Percentiles rank a stretch among this genome's conserved stretches.
Evolutionary conservation across 2,113 vertebrate genomes (phyloP).

Genomic region (Pachypanchax playfairii): DNA sequence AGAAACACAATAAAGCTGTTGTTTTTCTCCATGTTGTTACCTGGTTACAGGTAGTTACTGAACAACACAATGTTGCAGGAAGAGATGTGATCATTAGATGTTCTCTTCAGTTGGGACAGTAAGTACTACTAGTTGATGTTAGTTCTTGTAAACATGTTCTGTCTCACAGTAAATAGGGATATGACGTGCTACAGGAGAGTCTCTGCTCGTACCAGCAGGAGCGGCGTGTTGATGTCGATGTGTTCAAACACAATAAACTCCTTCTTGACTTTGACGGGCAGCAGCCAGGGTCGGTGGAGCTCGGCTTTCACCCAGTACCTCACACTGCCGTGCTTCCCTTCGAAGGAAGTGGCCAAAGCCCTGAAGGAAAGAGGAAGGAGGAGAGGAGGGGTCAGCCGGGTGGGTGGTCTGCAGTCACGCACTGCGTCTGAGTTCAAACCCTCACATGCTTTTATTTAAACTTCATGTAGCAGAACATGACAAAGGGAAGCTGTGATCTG

Average conservation of each 20-base stretch:
- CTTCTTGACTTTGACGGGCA: constrained; percentile 97
- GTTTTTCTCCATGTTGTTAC: too few relatives aligned
- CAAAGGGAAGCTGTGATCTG: too few relatives aligned
- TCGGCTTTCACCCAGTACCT: constrained; percentile 99
- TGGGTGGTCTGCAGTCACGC: constrained; percentile 12
- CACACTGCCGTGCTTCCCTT: constrained; percentile 98
- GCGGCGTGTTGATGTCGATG: constrained; percentile 99
- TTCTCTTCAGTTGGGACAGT: too few relatives aligned
- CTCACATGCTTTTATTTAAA: constrained; percentile 3
- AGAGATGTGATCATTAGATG: too few relatives aligned
- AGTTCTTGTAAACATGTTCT: too few relatives aligned
- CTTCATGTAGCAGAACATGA: neutral
- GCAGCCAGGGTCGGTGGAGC: constrained; percentile 95
- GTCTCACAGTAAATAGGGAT: too few relatives aligned
- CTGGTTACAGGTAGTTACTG: too few relatives aligned
- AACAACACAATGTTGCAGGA: too few relatives aligned
- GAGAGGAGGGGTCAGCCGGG: constrained; percentile 8
- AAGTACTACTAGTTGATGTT: too few relatives aligned
- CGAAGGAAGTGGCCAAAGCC: constrained; percentile 99
- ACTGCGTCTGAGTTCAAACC: neutral
- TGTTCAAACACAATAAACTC: constrained; percentile 99
- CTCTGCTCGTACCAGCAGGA: constrained; percentile 88
- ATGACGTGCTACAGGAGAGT: neutral
- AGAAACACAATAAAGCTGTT: too few relatives aligned
- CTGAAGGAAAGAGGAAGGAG: constrained; percentile 68